Conservation (phyloP, 2,113 vertebrate species). For the Chrysochloris asiatica region DNA sequence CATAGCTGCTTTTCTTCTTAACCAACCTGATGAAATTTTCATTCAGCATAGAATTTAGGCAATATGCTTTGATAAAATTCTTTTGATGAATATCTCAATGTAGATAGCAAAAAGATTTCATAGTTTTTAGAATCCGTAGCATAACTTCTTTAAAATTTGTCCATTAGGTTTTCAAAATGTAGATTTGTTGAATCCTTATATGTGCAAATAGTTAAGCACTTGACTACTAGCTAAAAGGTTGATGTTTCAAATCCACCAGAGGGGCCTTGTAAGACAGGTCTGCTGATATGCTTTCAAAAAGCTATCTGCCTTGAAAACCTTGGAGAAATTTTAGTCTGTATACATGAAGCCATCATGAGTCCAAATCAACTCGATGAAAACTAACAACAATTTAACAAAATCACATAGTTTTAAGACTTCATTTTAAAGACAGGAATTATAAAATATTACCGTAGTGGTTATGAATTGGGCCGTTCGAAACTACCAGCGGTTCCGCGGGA, state of each 20-base stretch:
- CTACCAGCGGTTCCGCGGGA: too few species aligned
- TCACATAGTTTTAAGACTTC: slow-evolving; percentile 6
- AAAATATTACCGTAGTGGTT: too few species aligned
- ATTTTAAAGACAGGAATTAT: too few species aligned
- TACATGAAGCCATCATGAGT: not conserved
- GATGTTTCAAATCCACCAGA: too few species aligned
- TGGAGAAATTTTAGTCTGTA: not conserved
- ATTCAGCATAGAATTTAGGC: slow-evolving; percentile 36
- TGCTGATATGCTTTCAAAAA: not conserved
- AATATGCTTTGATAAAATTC: not conserved
- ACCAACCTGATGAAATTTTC: not conserved
- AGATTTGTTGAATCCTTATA: not conserved
- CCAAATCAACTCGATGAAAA: not conserved
- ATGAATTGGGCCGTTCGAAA: too few species aligned
- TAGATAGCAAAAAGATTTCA: not conserved
- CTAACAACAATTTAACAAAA: not conserved
- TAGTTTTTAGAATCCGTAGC: slow-evolving; percentile 14
- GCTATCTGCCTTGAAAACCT: not conserved
- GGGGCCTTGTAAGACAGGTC: too few species aligned
- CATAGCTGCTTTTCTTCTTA: not conserved
- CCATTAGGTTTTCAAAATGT: slow-evolving; percentile 1
- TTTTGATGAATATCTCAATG: slow-evolving; percentile 18
- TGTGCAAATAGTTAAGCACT: not conserved
- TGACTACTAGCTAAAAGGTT: too few species aligned
- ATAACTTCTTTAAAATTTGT: slow-evolving; percentile 25